These are phyloP conservation scores for Leucoraja erinaceus DNA, from an alignment of 2,113 vertebrate species.

Conservation along the genomic window DNA sequence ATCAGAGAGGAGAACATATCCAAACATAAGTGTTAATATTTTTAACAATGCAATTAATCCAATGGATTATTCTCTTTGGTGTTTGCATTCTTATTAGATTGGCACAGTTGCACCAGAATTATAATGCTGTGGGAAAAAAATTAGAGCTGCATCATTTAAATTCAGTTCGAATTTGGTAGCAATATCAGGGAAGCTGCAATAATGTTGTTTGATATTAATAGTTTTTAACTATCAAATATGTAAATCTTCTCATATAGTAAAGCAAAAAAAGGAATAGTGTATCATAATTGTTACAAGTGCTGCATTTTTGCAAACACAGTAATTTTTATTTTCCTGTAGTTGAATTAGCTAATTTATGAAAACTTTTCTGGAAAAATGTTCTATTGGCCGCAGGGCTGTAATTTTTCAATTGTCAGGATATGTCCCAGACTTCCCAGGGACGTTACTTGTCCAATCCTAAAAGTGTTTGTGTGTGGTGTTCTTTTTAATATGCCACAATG, in stretches of 20 bases:
- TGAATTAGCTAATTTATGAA: not conserved
- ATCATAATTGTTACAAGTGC: constrained; percentile 12
- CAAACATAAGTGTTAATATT: not conserved
- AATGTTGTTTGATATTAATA: not conserved
- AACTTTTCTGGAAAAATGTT: not conserved
- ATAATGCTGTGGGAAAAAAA: not conserved
- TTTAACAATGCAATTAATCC: not conserved
- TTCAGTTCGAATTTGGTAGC: not conserved
- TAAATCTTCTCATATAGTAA: not conserved
- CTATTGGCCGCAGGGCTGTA: not conserved
- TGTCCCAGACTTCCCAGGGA: constrained; percentile 4
- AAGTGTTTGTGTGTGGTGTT: not conserved
- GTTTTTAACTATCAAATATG: not conserved
- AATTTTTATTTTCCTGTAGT: not conserved
- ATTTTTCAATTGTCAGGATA: constrained; percentile 34
- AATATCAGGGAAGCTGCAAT: not conserved
- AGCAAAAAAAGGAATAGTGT: not conserved
- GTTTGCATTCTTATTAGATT: not conserved
- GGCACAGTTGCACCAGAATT: not conserved
- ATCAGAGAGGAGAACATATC: not conserved
- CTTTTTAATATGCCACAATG: constrained; percentile 33
- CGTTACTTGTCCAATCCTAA: not conserved
- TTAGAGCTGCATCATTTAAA: not conserved
- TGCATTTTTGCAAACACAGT: not conserved
- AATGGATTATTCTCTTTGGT: not conserved